phyloP scores from a whole-genome alignment of 2,113 vertebrate species.

The Girardinichthys multiradiatus region DNA sequence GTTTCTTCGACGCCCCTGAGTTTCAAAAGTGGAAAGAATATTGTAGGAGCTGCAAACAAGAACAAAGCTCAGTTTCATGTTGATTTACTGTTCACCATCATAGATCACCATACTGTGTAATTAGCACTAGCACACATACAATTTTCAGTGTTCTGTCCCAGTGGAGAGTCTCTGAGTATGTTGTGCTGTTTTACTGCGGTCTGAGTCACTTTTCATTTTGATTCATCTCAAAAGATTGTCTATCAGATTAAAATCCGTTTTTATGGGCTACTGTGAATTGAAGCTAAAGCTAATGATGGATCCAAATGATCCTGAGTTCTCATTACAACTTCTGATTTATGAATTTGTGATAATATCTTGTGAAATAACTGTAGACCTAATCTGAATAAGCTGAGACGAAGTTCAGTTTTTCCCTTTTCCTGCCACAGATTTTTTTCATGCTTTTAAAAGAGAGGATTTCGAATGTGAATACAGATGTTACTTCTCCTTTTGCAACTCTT shows the following conservation, averaged over 20 bases:
- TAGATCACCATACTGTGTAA: constrained; percentile 46
- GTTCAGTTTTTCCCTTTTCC: not conserved
- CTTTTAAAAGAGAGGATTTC: too few relatives aligned
- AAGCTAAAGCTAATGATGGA: not conserved
- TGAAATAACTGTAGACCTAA: not conserved
- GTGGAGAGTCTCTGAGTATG: constrained; percentile 22
- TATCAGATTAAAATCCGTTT: constrained; percentile 4
- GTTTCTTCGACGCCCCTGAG: constrained; percentile 50
- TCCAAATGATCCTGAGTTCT: not conserved
- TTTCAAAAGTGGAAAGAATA: constrained; percentile 1
- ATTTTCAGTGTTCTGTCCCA: constrained; percentile 41
- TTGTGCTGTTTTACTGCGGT: constrained; percentile 18
- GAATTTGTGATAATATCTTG: constrained; percentile 8
- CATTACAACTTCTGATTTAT: constrained; percentile 17
- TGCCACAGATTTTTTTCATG: not conserved
- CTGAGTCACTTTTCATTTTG: not conserved
- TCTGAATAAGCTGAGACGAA: not conserved
- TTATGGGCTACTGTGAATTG: not conserved
- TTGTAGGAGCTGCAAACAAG: constrained; percentile 17
- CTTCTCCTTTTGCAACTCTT: not conserved
- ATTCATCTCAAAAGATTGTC: constrained; percentile 11
- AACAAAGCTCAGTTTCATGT: constrained; percentile 47
- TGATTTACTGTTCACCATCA: constrained; percentile 57
- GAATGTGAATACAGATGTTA: not conserved
- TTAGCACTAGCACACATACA: constrained; percentile 44